Evolutionary conservation across 2,797 vertebrate genomes (phyloP), one percentile per base, ranked within the genome.

Genomic region (Hydrophis major): DNA sequence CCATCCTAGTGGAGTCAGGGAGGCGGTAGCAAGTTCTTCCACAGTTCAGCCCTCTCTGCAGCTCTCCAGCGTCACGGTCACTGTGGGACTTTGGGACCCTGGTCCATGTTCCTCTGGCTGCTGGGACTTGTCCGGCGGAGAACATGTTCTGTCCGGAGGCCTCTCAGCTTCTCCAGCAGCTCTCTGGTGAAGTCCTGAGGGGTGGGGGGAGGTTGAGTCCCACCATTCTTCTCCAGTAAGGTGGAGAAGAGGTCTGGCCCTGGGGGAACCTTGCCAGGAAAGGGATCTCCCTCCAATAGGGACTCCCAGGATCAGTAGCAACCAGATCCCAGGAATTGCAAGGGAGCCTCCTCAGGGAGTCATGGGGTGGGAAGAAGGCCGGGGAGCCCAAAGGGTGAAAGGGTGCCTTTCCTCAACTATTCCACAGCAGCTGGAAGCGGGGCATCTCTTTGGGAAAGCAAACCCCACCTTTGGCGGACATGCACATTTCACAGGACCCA

Each of bases 61-160:
- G 50, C 22, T 6, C 42, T 14, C 50, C 91, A 32, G 28, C 6
- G 0, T 66, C 89, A 87, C 3, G 4, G 66, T 50, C 14, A 59
- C 57, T 55, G 25, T 12, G 5, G 69, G 42, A n/a, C 13, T 50
- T 90, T 32, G 2, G 32, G 4, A 12, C 27, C 63, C 16, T 55
- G 63, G 28, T 92, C 92, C 28, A 22, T 1, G 3, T 83, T 42
- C 25, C 37, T 83, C 32, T 13, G 89, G 89, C 47, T 28, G 56
- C 25, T 11, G 6, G 93, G 93, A 32, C 93, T 93, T 2, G 69
- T 78, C 22, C 93, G 94, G 50, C n/a, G 95, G 59, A 94, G 94
- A 86, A 95, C 96, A 0, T 96, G 96, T 90, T 97, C 96, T 90
- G 95, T 97, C 94, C 96, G 96, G 74, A 97, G 96, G 50, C 96